A percentile compares a stretch with the other conserved stretches of the same genome.
phyloP scores from a whole-genome alignment of 2,888 invertebrate species.

The Sisyra nigra region DNA sequence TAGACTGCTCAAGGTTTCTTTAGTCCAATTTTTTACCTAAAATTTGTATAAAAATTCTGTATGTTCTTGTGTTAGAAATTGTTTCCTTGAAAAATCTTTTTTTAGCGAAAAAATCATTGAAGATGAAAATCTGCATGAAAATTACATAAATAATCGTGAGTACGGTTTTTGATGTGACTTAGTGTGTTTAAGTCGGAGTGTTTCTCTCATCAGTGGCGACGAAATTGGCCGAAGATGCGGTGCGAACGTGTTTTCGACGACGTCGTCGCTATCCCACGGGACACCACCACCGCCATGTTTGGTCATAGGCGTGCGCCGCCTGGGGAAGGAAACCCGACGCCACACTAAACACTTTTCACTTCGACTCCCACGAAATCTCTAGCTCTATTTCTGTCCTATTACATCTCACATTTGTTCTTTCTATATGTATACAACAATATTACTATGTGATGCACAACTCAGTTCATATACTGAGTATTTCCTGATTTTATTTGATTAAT shows the following conservation, averaged over 20 bases:
- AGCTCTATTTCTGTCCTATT: conserved; percentile 19
- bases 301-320: conserved; percentile 37
- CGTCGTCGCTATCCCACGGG: not conserved
- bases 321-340: conserved; percentile 51
- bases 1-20: too few relatives aligned
- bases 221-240: not conserved
- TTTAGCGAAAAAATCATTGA: not conserved
- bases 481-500: too few relatives aligned
- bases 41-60: not conserved
- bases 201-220: not conserved
- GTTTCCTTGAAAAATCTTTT: not conserved
- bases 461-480: too few relatives aligned
- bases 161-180: not conserved
- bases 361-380: conserved; percentile 13
- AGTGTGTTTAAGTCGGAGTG: not conserved
- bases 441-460: too few relatives aligned
- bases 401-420: not conserved
- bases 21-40: too few relatives aligned
- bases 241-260: conserved; percentile 5
- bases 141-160: not conserved
- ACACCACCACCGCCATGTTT: conserved; percentile 52
- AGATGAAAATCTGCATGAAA: not conserved
- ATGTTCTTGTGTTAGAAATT: not conserved
- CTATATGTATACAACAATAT: not conserved
- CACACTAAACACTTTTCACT: conserved; percentile 8